Percentiles rank a stretch among this genome's conserved stretches.
These are phyloP conservation scores for Cephalopholis sonnerati DNA, from an alignment of 2,113 vertebrate genomes.

Conservation along the genomic window DNA sequence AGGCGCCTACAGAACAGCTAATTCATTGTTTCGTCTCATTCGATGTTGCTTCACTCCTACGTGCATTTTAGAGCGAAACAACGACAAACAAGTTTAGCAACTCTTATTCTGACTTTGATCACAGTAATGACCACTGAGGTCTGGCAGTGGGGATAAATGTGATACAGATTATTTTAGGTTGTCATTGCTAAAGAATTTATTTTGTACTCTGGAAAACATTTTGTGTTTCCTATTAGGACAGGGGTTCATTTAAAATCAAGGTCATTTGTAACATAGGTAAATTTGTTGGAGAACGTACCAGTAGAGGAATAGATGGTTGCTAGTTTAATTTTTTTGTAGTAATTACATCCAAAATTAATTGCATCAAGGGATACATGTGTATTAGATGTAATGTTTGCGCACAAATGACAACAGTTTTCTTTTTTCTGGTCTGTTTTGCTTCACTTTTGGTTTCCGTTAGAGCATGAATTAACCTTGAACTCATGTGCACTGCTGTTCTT, in stretches of 20 bases:
- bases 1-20: constrained; percentile 37
- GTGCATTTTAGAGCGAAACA: neutral
- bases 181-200: neutral
- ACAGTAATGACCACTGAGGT: neutral
- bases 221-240: neutral
- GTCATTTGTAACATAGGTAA: neutral
- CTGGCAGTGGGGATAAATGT: neutral
- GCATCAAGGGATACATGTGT: neutral
- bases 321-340: neutral
- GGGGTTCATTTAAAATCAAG: neutral
- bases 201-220: neutral
- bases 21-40: constrained; percentile 42
- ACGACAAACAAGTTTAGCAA: neutral
- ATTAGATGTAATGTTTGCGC: neutral
- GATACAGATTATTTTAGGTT: neutral
- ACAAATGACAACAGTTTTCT: neutral
- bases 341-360: neutral
- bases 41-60: neutral
- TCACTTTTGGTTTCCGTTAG: neutral
- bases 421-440: neutral
- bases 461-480: constrained; percentile 35
- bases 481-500: constrained; percentile 59
- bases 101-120: neutral
- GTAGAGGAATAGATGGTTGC: neutral
- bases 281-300: neutral